Conservation (phyloP, 2,888 invertebrate genomes). For the Apodemia zela region DNA sequence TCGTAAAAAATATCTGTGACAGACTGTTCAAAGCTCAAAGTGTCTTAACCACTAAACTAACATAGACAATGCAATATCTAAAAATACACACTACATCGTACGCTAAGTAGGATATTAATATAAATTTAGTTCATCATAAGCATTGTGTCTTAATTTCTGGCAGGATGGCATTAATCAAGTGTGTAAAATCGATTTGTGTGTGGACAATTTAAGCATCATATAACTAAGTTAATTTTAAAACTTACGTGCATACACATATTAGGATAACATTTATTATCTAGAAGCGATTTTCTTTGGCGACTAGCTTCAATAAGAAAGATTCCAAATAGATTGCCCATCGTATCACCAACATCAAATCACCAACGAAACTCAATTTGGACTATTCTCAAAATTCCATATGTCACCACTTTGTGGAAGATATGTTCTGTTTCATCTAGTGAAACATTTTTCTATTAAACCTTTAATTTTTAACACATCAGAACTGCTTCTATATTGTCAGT, state of each 20-base stretch:
- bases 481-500: constrained; percentile 67
- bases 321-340: constrained; percentile 59
- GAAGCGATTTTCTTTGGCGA: constrained; percentile 70
- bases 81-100: constrained; percentile 76
- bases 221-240: constrained; percentile 58
- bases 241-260: constrained; percentile 72
- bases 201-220: constrained; percentile 77
- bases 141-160: constrained; percentile 72
- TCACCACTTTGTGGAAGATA: constrained; percentile 75
- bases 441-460: constrained; percentile 75
- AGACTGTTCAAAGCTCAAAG: constrained; percentile 75
- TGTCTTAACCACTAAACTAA: constrained; percentile 75
- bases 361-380: constrained; percentile 45
- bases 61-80: constrained; percentile 78
- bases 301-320: constrained; percentile 77
- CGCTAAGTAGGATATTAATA: constrained; percentile 72
- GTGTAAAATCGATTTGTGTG: constrained; percentile 75
- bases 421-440: constrained; percentile 55
- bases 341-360: constrained; percentile 29
- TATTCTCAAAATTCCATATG: constrained; percentile 50
- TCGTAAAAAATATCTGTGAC: constrained; percentile 70
- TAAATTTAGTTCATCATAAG: constrained; percentile 75
- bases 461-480: constrained; percentile 65
- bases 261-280: constrained; percentile 70
- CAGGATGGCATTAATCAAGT: constrained; percentile 71